These are phyloP conservation scores for Sigmodon hispidus DNA, from an alignment of 2,113 vertebrate species.

Conservation along the genomic window DNA sequence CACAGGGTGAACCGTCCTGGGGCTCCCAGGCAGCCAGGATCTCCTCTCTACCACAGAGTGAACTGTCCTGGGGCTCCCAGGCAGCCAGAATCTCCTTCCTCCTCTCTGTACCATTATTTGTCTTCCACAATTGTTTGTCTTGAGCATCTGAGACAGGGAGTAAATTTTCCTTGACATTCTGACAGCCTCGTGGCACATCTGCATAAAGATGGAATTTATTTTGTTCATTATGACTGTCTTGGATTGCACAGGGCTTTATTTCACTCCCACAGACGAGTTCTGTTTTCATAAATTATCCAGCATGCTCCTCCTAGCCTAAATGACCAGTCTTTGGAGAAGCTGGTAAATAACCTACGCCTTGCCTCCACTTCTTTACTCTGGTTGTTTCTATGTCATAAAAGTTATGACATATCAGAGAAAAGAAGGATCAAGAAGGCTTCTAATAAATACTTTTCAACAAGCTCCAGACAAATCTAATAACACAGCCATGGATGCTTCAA, in stretches of 20 bases:
- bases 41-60: neutral
- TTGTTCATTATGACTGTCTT: conserved; percentile 78
- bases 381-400: conserved; percentile 79
- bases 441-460: conserved; percentile 82
- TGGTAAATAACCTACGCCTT: conserved; percentile 72
- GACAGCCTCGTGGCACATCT: conserved; percentile 76
- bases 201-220: conserved; percentile 83
- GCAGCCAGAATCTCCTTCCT: conserved; percentile 18
- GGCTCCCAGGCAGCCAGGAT: conserved; percentile 13
- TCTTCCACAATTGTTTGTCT: conserved; percentile 71
- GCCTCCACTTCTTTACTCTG: conserved; percentile 72
- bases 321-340: conserved; percentile 72
- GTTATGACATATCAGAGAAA: conserved; percentile 78
- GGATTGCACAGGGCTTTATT: conserved; percentile 76
- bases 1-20: neutral
- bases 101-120: conserved; percentile 54
- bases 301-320: conserved; percentile 55
- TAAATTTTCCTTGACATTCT: conserved; percentile 76
- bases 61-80: neutral
- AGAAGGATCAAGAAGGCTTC: conserved; percentile 75
- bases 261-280: conserved; percentile 78
- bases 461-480: conserved; percentile 76
- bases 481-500: conserved; percentile 19
- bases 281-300: conserved; percentile 83
- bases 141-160: conserved; percentile 43